Base-by-base conservation (phyloP, 2,797 vertebrate genomes). In the Telmatherina bonti region DNA sequence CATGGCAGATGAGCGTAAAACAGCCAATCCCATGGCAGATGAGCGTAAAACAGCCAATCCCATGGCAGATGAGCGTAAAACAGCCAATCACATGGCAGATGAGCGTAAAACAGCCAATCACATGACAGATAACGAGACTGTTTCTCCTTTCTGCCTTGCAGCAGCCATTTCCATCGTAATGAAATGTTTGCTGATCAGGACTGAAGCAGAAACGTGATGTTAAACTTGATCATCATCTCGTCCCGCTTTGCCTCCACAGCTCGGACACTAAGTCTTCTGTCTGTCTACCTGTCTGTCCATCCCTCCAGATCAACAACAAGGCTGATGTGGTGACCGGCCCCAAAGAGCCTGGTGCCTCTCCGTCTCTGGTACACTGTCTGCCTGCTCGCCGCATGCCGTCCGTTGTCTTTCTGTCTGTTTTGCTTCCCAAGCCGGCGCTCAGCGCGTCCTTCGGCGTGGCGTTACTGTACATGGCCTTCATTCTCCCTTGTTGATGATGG, bases 291-390 rank as follows among this genome's bases (percentile, higher is more conserved):
- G 72, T 91, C 77, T 97, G 93, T 96, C 91, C 94, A 94, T 89
- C 76, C 70, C 94, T 95, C 93, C 95, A 98, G 97, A 97, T 98
- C 95, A 97, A 97, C 97, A 99, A 95, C 97, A 98, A 98, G 97
- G 93, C 96, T 92, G 98, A 97, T 96, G 96, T 98, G 94, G 95
- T 97, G 95, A 97, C 94, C 95, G 97, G 96, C 94, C 95, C 97
- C 92, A 97, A 97, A 97, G 97, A 98, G 93, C 94, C 96, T 92
- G 94, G 94, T 88, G 95, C 95, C 88, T 94, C 96, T 94, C 97
- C 97, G 56, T 95, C 96, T 94, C 97, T 99, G 97, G 97, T 98
- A 99, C 88, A 81, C 84, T 83, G 86, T 79, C 72, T 82, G 83
- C 79, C 79, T 84, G 80, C 80, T 94, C 85, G 54, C 51, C 18